Conservation (phyloP, 2,113 vertebrate species). For the Solea solea region DNA sequence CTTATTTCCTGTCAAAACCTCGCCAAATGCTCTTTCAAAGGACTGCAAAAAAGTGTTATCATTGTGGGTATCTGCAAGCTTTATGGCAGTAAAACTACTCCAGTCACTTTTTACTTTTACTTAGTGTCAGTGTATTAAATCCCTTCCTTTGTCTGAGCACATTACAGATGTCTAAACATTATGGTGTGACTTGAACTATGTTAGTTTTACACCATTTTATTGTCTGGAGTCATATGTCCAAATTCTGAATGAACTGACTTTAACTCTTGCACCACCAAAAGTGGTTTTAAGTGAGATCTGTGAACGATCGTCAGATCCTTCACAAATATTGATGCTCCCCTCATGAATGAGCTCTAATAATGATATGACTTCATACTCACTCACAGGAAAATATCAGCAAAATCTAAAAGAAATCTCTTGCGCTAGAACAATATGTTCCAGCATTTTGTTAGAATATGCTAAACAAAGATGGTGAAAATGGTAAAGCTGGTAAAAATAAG, state of each 20-base stretch:
- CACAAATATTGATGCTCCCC: background rate
- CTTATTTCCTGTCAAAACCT: conserved; percentile 27
- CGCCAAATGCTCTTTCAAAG: conserved; percentile 8
- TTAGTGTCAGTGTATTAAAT: too few species aligned
- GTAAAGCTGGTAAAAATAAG: background rate
- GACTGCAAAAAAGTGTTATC: too few species aligned
- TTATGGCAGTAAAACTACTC: too few species aligned
- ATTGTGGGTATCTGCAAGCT: too few species aligned
- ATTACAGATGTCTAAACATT: too few species aligned
- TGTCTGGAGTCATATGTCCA: background rate
- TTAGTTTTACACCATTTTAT: background rate
- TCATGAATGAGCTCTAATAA: background rate
- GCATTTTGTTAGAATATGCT: background rate
- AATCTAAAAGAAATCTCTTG: too few species aligned
- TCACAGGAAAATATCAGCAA: background rate
- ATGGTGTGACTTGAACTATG: too few species aligned
- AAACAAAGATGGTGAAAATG: background rate
- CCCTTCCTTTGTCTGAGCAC: too few species aligned
- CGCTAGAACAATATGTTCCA: too few species aligned
- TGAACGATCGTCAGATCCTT: background rate
- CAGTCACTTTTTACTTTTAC: too few species aligned
- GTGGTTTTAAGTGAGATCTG: background rate
- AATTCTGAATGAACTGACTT: background rate
- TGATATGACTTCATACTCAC: background rate
- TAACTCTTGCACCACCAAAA: background rate